Conservation (phyloP, 2,113 vertebrate genomes). For the Pseudorhombus dupliciocellatus region DNA sequence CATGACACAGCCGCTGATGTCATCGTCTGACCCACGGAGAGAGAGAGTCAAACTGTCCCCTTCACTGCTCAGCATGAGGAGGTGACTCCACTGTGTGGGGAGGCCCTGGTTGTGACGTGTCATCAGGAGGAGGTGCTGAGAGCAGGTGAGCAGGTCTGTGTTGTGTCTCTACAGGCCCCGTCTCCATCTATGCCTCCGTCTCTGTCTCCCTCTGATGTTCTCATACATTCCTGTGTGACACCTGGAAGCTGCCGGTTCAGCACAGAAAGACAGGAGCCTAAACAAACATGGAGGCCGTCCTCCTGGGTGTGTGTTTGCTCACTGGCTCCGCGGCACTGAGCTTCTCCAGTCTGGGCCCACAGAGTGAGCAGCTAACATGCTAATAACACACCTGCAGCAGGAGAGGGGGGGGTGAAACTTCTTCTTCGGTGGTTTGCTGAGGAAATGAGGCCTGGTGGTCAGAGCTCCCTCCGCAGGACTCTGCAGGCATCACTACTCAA, state of each 20-base stretch:
- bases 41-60: slow-evolving; percentile 5
- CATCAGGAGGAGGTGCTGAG: no score
- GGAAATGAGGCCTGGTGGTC: background rate
- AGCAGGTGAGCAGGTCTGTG: no score
- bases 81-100: no score
- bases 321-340: no score
- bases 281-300: slow-evolving; percentile 55
- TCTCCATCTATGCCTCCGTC: background rate
- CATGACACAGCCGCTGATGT: slow-evolving; percentile 43
- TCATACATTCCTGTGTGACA: slow-evolving; percentile 71
- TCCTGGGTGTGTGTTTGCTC: background rate
- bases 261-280: slow-evolving; percentile 60
- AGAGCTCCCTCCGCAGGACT: background rate
- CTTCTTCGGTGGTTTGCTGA: background rate
- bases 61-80: background rate
- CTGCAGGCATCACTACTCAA: background rate
- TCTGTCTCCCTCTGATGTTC: slow-evolving; percentile 44
- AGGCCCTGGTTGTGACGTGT: no score
- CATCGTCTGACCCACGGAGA: slow-evolving; percentile 24
- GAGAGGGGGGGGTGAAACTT: background rate
- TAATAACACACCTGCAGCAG: background rate
- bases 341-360: no score
- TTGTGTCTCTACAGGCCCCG: background rate
- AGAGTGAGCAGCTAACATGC: background rate
- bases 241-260: slow-evolving; percentile 70